phyloP scores from a whole-genome alignment of 1,140 invertebrate genomes.

The Drosophila auraria region DNA sequence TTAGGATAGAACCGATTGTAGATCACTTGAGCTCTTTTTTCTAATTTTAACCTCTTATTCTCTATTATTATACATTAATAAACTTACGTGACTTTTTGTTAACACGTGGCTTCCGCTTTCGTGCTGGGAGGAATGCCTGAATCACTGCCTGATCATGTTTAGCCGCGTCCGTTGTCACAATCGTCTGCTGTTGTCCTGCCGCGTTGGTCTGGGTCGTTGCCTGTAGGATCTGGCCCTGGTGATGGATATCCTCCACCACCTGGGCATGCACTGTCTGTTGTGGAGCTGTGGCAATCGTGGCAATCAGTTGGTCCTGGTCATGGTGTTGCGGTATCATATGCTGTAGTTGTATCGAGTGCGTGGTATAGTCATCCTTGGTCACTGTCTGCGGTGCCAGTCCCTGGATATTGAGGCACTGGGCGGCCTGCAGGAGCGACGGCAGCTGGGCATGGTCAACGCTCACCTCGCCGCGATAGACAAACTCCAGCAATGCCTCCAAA shows the following conservation, averaged over 20 bases:
- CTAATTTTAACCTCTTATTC: not conserved
- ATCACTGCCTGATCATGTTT: conserved; percentile 85
- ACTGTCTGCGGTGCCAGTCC: conserved; percentile 86
- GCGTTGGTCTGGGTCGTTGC: conserved; percentile 78
- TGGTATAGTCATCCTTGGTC: conserved; percentile 84
- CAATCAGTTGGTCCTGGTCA: conserved; percentile 84
- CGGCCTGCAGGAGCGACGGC: conserved; percentile 88
- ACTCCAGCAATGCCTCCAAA: conserved; percentile 88
- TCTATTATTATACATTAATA: not conserved
- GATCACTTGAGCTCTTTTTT: not conserved
- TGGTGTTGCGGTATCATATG: conserved; percentile 84
- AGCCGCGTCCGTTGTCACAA: conserved; percentile 78
- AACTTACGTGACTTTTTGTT: conserved; percentile 84
- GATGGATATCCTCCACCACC: conserved; percentile 84
- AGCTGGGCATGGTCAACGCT: conserved; percentile 88
- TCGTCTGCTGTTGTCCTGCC: conserved; percentile 77
- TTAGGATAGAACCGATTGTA: not conserved
- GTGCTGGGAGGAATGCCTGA: conserved; percentile 85
- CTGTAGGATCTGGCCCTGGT: conserved; percentile 79
- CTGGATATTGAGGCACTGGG: conserved; percentile 88
- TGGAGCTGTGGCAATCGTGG: conserved; percentile 77
- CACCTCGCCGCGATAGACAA: conserved; percentile 89
- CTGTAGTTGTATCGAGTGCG: conserved; percentile 86
- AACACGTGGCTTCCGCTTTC: conserved; percentile 84
- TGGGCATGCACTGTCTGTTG: conserved; percentile 85